Evolutionary conservation across 2,888 invertebrate species (phyloP).

Genomic region (Pseudanteris insignis): DNA sequence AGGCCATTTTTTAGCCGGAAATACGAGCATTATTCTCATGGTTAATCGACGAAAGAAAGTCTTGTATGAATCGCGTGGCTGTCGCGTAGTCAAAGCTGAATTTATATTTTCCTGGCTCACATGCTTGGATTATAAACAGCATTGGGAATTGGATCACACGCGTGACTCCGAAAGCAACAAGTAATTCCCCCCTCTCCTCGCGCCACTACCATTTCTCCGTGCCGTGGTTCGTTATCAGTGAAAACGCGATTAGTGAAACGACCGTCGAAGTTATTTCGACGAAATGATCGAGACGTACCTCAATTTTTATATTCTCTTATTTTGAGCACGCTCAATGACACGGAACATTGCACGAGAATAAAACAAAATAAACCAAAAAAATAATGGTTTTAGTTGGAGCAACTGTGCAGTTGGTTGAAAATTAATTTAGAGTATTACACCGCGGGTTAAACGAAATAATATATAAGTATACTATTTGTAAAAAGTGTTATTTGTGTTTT

Average conservation of each 20-base stretch:
- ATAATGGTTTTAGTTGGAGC: too few relatives aligned
- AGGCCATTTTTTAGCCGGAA: slow-evolving; percentile 6
- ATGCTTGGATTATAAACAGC: slow-evolving; percentile 8
- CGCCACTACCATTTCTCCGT: slow-evolving; percentile 11
- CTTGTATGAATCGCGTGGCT: not conserved
- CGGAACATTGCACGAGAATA: slow-evolving; percentile 2
- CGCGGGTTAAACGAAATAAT: too few relatives aligned
- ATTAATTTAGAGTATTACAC: too few relatives aligned
- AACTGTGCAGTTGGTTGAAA: too few relatives aligned
- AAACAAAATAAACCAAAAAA: too few relatives aligned
- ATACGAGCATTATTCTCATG: slow-evolving; percentile 13
- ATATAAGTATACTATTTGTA: too few relatives aligned
- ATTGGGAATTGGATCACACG: slow-evolving; percentile 25
- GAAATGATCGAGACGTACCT: slow-evolving; percentile 1
- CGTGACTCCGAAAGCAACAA: slow-evolving; percentile 19
- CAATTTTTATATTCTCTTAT: not conserved
- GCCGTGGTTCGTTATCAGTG: slow-evolving; percentile 7
- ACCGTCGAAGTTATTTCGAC: not conserved
- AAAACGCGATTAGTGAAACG: slow-evolving; percentile 2
- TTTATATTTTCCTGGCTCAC: slow-evolving; percentile 15
- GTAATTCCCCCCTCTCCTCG: too few relatives aligned
- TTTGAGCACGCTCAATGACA: not conserved
- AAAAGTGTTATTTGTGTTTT: too few relatives aligned
- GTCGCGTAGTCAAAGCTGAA: slow-evolving; percentile 22
- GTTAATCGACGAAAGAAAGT: slow-evolving; percentile 12